Percentiles rank a stretch among this genome's conserved stretches.
These are phyloP conservation scores for Clarias macrocephalus DNA, from an alignment of 2,113 vertebrate species.

Conservation along the genomic window DNA sequence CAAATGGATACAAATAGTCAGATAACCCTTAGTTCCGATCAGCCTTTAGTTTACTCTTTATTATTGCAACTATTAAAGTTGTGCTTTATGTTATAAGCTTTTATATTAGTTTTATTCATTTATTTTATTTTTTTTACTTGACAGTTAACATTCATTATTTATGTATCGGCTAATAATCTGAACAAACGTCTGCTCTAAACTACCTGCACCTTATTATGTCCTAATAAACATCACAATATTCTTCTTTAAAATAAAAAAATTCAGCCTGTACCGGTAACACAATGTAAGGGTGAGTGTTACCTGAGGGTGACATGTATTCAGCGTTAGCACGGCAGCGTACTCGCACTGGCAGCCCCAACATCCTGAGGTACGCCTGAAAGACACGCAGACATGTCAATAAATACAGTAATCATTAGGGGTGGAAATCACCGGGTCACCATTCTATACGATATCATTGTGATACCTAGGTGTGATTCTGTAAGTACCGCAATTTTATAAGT, in stretches of 20 bases:
- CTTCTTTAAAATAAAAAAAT: neutral
- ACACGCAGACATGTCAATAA: neutral
- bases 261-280: neutral
- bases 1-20: neutral
- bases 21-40: neutral
- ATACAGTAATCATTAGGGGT: neutral
- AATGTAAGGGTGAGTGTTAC: constrained; percentile 52
- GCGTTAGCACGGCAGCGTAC: constrained; percentile 81
- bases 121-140: neutral
- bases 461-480: too few species aligned
- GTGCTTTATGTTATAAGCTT: neutral
- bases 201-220: neutral
- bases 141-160: neutral
- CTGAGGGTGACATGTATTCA: constrained; percentile 96
- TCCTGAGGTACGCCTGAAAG: constrained; percentile 71
- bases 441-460: too few species aligned
- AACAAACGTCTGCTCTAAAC: neutral
- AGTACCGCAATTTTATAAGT: too few species aligned
- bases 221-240: neutral
- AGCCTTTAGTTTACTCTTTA: neutral
- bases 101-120: neutral
- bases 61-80: neutral
- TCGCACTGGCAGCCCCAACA: constrained; percentile 71
- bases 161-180: neutral
- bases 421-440: too few species aligned